Evolutionary conservation across 2,113 vertebrate genomes (phyloP), one percentile per base, ranked within the genome.

Genomic region (Fregetta grallaria): DNA sequence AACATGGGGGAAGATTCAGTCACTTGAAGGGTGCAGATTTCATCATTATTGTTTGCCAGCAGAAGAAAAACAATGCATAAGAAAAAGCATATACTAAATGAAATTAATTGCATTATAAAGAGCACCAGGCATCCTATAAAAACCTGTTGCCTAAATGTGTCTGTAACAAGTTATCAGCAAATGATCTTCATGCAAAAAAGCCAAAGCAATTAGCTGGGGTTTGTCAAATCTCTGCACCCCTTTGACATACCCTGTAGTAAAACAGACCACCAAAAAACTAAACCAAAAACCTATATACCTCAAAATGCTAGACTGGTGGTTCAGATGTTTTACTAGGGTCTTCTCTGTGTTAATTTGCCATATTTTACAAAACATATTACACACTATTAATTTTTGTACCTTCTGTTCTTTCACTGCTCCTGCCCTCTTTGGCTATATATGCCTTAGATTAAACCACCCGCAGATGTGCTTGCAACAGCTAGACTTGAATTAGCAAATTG

Each of bases 81-180:
- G 65, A 87, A 95, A 94, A 95, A 30, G 36, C 30, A 76, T 65
- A 87, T 26, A 78, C 49, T 92, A 72, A 95, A 95, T 94, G 86
- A 92, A 26, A 38, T 20, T 86, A 94, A 93, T 76, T 83, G 77
- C 70, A 65, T 94, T 95, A 89, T 75, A 72, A 95, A 91, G 68
- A 94, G 53, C 58, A 78, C 45, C 36, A 89, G 79, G 52, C 80
- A 91, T 56, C 72, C 86, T 89, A 92, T 78, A 92, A 96, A 95
- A 94, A 94, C 73, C 70, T 91, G 95, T 85, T 92, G 83, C 84
- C 86, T 88, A 50, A 89, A 87, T 76, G 58, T 50, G 66, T 63
- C 90, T 91, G 80, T 94, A 85, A 81, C 79, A 87, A 93, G 90
- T 93, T 91, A 96, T 95, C 94, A 91, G 80, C 53, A 82, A 94